These are phyloP conservation scores for Eurois occulta DNA, from an alignment of 2,888 invertebrate genomes.

Conservation along the genomic window DNA sequence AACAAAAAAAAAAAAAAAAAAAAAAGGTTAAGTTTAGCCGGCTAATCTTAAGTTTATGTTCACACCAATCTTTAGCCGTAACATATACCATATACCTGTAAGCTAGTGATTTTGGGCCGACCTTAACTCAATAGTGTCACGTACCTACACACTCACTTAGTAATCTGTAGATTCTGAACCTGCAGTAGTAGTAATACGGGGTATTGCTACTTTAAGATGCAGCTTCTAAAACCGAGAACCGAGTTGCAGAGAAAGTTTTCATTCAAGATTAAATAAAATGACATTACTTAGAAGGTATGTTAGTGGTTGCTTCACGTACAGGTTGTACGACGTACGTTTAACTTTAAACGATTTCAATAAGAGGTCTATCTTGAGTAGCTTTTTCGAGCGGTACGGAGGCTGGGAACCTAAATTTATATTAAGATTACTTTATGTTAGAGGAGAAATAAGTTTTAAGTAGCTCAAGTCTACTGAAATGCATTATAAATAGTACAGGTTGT, in stretches of 20 bases:
- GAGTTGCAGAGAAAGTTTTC: conserved; percentile 18
- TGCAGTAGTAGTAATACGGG: too few species aligned
- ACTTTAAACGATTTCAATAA: conserved; percentile 58
- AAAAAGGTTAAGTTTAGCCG: too few species aligned
- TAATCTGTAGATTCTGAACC: too few species aligned
- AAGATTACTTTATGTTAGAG: not conserved
- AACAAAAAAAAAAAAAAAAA: too few species aligned
- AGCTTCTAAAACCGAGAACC: not conserved
- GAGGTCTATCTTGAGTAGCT: not conserved
- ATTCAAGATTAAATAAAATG: conserved; percentile 26
- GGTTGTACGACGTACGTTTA: conserved; percentile 25
- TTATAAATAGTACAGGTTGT: too few species aligned
- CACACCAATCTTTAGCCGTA: too few species aligned
- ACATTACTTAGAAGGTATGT: conserved; percentile 22
- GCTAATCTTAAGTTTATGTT: too few species aligned
- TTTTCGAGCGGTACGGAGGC: conserved; percentile 6
- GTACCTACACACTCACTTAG: not conserved
- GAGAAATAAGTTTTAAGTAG: conserved; percentile 13
- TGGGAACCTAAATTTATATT: not conserved
- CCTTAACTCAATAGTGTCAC: not conserved
- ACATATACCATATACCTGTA: too few species aligned
- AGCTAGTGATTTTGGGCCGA: not conserved
- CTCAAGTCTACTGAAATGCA: not conserved
- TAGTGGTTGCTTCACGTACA: not conserved
- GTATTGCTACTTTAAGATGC: not conserved